Conservation (phyloP, 2,888 invertebrate species). For the Dendrolimus houi region DNA sequence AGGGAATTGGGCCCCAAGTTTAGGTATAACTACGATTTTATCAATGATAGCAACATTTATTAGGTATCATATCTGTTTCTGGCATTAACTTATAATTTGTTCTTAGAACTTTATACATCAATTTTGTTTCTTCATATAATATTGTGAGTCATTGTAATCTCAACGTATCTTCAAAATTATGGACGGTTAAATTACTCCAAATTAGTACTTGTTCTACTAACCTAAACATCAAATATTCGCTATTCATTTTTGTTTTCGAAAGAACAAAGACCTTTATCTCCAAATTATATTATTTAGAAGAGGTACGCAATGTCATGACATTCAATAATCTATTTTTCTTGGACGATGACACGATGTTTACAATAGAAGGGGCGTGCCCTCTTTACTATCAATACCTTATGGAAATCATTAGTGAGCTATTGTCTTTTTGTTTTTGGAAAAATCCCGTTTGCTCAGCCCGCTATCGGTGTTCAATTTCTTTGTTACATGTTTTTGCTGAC, state of each 20-base stretch:
- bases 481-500: constrained; percentile 14
- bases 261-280: constrained; percentile 29
- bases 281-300: constrained; percentile 19
- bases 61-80: too few species aligned
- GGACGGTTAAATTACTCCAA: background rate
- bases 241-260: constrained; percentile 30
- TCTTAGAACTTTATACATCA: too few species aligned
- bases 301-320: constrained; percentile 25
- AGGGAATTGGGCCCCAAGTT: too few species aligned
- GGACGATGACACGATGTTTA: constrained; percentile 21
- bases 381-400: constrained; percentile 27
- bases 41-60: too few species aligned
- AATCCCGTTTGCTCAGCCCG: constrained; percentile 34
- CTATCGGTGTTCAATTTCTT: constrained; percentile 20
- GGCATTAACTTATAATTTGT: too few species aligned
- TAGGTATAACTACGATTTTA: too few species aligned
- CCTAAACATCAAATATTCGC: constrained; percentile 33
- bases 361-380: constrained; percentile 27
- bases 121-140: background rate
- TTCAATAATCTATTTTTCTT: constrained; percentile 13
- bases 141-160: background rate
- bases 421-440: constrained; percentile 36
- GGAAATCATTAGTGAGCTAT: constrained; percentile 29
- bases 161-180: background rate
- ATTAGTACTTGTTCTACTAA: constrained; percentile 34